A percentile compares a stretch with the other conserved stretches of the same genome.
These are phyloP conservation scores for Megalonaias nervosa DNA, from an alignment of 1,140 invertebrate genomes.

Conservation along the genomic window DNA sequence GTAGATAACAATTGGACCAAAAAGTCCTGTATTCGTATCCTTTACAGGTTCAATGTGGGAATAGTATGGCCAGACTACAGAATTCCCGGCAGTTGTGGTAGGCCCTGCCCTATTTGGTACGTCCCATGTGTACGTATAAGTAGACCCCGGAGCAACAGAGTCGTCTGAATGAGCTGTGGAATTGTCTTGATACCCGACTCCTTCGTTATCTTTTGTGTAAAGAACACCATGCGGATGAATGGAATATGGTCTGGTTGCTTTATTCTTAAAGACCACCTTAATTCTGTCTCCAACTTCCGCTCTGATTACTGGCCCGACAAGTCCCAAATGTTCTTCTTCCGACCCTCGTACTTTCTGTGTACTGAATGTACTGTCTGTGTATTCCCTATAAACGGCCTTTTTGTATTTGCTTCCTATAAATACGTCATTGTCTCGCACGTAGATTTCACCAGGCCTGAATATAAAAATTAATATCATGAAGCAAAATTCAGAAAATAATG, in stretches of 20 bases:
- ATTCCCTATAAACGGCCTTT: conserved; percentile 62
- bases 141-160: conserved; percentile 20
- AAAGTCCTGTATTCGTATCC: conserved; percentile 56
- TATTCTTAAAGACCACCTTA: conserved; percentile 47
- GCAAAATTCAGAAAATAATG: too few species aligned
- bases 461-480: background rate
- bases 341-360: conserved; percentile 16
- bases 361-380: conserved; percentile 52
- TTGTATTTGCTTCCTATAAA: conserved; percentile 53
- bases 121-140: conserved; percentile 51
- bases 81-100: conserved; percentile 45
- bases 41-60: conserved; percentile 50
- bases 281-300: conserved; percentile 59
- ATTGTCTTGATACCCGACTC: conserved; percentile 26
- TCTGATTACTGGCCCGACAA: conserved; percentile 60
- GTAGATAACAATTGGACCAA: conserved; percentile 58
- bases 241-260: conserved; percentile 37
- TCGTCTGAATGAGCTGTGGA: background rate
- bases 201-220: conserved; percentile 43
- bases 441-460: conserved; percentile 41
- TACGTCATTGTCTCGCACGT: conserved; percentile 33
- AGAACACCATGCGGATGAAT: conserved; percentile 46
- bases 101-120: conserved; percentile 50
- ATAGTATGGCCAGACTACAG: conserved; percentile 59
- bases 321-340: conserved; percentile 49